phyloP scores from a whole-genome alignment of 2,113 vertebrate species.

The Notechis scutatus region DNA sequence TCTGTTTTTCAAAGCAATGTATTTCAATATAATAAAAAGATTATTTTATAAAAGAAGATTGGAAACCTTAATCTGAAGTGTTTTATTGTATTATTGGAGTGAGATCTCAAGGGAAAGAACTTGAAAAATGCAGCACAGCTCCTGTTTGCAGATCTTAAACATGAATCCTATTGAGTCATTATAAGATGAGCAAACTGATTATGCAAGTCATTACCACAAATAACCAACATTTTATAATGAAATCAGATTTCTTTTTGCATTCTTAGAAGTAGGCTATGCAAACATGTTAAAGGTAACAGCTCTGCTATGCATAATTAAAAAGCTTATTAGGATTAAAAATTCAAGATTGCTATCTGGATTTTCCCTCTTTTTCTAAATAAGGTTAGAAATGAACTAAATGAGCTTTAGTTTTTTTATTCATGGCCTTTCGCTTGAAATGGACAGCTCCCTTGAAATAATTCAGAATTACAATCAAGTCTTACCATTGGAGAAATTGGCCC shows the following conservation, averaged over 20 bases:
- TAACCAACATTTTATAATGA: background rate
- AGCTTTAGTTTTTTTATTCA: background rate
- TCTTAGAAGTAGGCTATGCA: slow-evolving; percentile 31
- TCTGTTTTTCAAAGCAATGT: background rate
- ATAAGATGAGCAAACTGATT: background rate
- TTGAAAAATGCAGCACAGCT: background rate
- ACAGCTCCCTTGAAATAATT: background rate
- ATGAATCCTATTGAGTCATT: background rate
- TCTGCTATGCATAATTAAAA: background rate
- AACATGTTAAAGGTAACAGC: background rate
- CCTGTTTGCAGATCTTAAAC: background rate
- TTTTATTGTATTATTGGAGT: background rate
- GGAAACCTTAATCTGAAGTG: background rate
- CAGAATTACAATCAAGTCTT: background rate
- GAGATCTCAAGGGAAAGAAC: background rate
- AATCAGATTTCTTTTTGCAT: slow-evolving; percentile 5
- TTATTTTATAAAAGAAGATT: background rate
- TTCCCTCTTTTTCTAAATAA: background rate
- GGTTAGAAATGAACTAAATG: background rate
- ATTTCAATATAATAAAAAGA: background rate
- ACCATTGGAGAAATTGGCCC: background rate
- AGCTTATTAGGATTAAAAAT: background rate
- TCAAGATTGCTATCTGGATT: background rate
- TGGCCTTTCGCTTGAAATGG: background rate
- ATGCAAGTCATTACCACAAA: background rate